Evolutionary conservation across 2,888 invertebrate species (phyloP).

Genomic region (Diaperis boleti): DNA sequence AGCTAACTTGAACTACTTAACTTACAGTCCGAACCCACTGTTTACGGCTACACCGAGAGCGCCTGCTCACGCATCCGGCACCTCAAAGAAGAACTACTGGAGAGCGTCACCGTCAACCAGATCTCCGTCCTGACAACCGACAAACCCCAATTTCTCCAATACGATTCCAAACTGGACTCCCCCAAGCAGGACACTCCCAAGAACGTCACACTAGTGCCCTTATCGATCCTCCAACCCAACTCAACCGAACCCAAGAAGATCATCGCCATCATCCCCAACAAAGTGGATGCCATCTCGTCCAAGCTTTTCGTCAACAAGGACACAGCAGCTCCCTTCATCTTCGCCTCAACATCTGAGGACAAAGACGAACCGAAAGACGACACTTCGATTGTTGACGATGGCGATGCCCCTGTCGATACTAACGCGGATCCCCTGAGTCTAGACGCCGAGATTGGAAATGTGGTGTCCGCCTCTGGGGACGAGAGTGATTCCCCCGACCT

Average conservation of each 20-base stretch:
- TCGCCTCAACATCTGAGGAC: neutral
- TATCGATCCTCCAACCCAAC: conserved; percentile 13
- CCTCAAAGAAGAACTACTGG: conserved; percentile 31
- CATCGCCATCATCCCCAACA: conserved; percentile 20
- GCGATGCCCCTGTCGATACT: conserved; percentile 10
- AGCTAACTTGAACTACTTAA: too few relatives aligned
- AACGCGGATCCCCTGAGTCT: conserved; percentile 48
- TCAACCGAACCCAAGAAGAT: conserved; percentile 6
- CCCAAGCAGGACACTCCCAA: conserved; percentile 10
- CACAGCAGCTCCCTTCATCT: neutral
- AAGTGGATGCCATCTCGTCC: neutral
- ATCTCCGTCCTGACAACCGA: neutral
- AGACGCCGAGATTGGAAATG: conserved; percentile 32
- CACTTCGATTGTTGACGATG: conserved; percentile 28
- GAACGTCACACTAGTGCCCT: conserved; percentile 6
- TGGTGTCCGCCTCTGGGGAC: conserved; percentile 43
- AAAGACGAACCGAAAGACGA: conserved; percentile 4
- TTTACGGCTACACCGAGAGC: conserved; percentile 43
- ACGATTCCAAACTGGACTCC: neutral
- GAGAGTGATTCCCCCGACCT: conserved; percentile 40
- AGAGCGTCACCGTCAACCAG: conserved; percentile 27
- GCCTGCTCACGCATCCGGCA: conserved; percentile 47
- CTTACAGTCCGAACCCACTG: too few relatives aligned
- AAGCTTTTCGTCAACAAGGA: conserved; percentile 3
- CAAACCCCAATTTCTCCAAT: conserved; percentile 2